A percentile compares a stretch with the other conserved stretches of the same genome.
phyloP scores from a whole-genome alignment of 92 coral and sea anemone species.

The Desmophyllum pertusum region DNA sequence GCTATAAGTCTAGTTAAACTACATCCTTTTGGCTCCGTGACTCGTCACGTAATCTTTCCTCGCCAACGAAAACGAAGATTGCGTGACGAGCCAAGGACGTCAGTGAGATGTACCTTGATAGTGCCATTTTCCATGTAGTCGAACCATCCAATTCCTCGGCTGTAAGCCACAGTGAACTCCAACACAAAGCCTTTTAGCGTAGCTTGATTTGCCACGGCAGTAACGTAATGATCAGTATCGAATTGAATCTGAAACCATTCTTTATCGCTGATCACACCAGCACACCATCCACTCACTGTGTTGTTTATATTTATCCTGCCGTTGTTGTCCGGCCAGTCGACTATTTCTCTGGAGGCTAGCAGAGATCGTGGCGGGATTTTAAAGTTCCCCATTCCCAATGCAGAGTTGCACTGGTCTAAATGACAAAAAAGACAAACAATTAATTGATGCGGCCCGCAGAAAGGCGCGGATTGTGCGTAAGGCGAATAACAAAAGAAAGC shows the following conservation, averaged over 20 bases:
- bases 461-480: background rate
- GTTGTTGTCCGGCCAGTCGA: background rate
- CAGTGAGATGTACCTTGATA: conserved; percentile 21
- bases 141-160: conserved; percentile 45
- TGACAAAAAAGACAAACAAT: background rate
- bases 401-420: conserved; percentile 19
- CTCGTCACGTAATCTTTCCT: background rate
- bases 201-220: conserved; percentile 42
- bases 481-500: background rate
- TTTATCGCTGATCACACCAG: background rate
- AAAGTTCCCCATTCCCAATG: conserved; percentile 39
- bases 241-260: conserved; percentile 33
- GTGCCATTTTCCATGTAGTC: conserved; percentile 53
- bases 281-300: conserved; percentile 33
- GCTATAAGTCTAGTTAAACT: too few species aligned
- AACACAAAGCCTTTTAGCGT: conserved; percentile 1
- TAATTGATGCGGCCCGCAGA: too few species aligned
- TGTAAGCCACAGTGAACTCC: conserved; percentile 26
- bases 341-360: conserved; percentile 15
- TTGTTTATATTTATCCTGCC: conserved; percentile 31
- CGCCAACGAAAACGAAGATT: background rate
- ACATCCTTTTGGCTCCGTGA: too few species aligned
- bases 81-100: background rate
- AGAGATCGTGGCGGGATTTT: conserved; percentile 6
- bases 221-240: conserved; percentile 17